Evolutionary conservation across 2,113 vertebrate genomes (phyloP).

Genomic region (Ailuropoda melanoleuca): DNA sequence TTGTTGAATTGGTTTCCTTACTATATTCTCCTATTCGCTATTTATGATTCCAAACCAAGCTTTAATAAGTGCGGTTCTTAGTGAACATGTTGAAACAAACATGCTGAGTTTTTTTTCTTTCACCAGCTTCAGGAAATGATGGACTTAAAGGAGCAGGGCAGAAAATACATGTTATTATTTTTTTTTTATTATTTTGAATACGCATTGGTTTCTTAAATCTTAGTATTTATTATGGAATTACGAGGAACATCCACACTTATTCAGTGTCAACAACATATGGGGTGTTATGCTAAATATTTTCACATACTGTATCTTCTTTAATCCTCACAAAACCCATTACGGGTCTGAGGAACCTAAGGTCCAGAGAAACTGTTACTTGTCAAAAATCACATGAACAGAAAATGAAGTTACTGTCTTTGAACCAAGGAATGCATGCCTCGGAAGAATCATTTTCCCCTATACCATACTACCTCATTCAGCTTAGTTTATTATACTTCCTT

Average conservation of each 20-base stretch:
- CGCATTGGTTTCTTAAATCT: background rate
- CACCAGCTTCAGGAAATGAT: background rate
- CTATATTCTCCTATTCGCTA: background rate
- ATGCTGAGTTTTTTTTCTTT: background rate
- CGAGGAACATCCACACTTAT: background rate
- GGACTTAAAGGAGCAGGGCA: background rate
- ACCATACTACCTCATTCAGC: background rate
- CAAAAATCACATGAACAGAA: background rate
- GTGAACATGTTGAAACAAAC: background rate
- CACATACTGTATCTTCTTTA: background rate
- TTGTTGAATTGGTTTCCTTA: background rate
- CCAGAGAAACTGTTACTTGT: background rate
- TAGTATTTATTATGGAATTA: background rate
- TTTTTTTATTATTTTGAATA: background rate
- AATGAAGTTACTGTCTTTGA: background rate
- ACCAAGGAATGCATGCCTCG: background rate
- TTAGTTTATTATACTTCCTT: slow-evolving; percentile 5
- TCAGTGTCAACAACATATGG: background rate
- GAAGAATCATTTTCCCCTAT: background rate
- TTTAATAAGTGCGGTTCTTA: background rate
- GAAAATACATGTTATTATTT: background rate
- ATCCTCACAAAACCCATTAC: background rate
- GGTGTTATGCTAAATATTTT: background rate
- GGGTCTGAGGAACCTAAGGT: background rate
- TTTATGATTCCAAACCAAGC: background rate